A percentile compares a stretch with the other conserved stretches of the same genome.
Conservation (phyloP, 2,113 vertebrate species). For the Axis porcinus region DNA sequence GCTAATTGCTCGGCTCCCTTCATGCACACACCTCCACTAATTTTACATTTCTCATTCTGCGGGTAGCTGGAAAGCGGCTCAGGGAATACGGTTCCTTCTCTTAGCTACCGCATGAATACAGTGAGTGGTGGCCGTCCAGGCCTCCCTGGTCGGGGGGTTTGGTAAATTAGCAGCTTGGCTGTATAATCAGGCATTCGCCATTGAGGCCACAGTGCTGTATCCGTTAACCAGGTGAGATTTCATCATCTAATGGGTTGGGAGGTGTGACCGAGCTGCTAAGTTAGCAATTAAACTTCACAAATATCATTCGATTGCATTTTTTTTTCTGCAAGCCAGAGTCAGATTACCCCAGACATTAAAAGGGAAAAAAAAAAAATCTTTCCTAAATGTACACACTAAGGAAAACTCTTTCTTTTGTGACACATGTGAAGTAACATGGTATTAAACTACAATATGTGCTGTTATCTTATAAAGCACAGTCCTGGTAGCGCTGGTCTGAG, state of each 20-base stretch:
- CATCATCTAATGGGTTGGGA: constrained; percentile 86
- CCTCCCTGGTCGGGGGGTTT: constrained; percentile 84
- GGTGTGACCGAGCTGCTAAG: constrained; percentile 86
- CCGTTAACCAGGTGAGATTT: constrained; percentile 87
- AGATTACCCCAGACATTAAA: constrained; percentile 67
- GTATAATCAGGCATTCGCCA: constrained; percentile 90
- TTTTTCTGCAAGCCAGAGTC: constrained; percentile 69
- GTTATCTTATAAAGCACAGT: constrained; percentile 54
- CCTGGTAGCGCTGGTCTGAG: not conserved
- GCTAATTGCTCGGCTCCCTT: constrained; percentile 95
- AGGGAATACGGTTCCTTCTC: constrained; percentile 89
- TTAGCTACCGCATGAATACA: constrained; percentile 89
- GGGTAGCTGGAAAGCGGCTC: constrained; percentile 88
- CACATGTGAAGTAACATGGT: constrained; percentile 69
- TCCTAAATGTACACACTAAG: constrained; percentile 66
- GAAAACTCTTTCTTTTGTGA: constrained; percentile 72
- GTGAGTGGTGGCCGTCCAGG: constrained; percentile 85
- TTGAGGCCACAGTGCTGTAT: constrained; percentile 84
- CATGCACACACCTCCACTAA: constrained; percentile 97
- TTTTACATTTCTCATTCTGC: constrained; percentile 98
- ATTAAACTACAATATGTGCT: constrained; percentile 56
- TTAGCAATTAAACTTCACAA: constrained; percentile 88
- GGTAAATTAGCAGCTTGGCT: constrained; percentile 92
- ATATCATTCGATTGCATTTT: constrained; percentile 83
- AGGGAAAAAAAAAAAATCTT: not conserved